A percentile compares a stretch with the other conserved stretches of the same genome.
phyloP scores from a whole-genome alignment of 2,113 vertebrate genomes.

The Vombatus ursinus region DNA sequence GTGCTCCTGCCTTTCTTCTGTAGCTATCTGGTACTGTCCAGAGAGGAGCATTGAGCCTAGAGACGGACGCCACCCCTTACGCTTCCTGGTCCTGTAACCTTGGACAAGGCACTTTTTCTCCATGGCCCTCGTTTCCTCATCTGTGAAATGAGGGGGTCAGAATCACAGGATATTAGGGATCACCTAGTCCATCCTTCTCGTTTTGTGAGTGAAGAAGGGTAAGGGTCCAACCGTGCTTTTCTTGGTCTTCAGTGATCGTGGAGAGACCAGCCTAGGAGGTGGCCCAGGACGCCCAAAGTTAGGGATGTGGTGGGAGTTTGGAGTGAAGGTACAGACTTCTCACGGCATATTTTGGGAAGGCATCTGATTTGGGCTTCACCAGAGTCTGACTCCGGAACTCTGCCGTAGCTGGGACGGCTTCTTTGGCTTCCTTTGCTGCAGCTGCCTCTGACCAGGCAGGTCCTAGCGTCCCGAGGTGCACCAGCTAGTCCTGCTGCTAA shows the following conservation, averaged over 20 bases:
- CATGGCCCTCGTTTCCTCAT: not conserved
- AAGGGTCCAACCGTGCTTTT: not conserved
- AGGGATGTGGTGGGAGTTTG: not conserved
- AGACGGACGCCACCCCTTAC: not conserved
- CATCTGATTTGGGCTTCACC: conserved; percentile 51
- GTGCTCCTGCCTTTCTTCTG: not conserved
- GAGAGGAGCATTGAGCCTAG: not conserved
- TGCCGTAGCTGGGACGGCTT: conserved; percentile 58
- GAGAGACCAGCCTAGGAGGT: not conserved
- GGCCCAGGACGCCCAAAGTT: conserved; percentile 1
- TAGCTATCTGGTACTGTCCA: not conserved
- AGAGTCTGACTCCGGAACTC: conserved; percentile 29
- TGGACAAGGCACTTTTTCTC: not conserved
- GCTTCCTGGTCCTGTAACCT: not conserved
- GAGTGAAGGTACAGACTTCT: not conserved
- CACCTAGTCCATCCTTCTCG: not conserved
- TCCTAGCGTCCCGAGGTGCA: conserved; percentile 26
- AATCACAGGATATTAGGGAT: not conserved
- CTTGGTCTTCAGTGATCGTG: conserved; percentile 20
- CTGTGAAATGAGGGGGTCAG: not conserved
- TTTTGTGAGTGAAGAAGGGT: not conserved
- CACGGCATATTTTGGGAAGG: conserved; percentile 62
- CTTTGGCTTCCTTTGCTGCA: conserved; percentile 46
- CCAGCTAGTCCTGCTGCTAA: not conserved
- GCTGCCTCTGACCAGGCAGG: conserved; percentile 31